Percentiles rank a stretch among this genome's conserved stretches.
Conservation (phyloP, 2,888 invertebrate genomes). For the Teleogryllus oceanicus region DNA sequence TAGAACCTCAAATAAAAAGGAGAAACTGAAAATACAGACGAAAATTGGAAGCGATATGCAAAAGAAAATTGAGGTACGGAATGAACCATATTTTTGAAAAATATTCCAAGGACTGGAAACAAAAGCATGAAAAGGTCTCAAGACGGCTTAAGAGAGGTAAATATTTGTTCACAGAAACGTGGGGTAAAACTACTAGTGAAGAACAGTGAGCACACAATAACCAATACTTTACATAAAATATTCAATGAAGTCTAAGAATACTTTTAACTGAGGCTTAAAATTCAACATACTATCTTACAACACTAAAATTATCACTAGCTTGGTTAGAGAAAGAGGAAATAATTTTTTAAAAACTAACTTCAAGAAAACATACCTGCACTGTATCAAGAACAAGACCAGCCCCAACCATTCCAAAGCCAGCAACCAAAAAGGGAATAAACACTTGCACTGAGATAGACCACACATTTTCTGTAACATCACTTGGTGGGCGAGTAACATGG, state of each 20-base stretch:
- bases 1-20: too few relatives aligned
- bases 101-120: too few relatives aligned
- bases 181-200: neutral
- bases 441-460: slow-evolving; percentile 61
- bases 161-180: too few relatives aligned
- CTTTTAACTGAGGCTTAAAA: neutral
- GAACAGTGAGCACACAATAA: neutral
- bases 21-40: too few relatives aligned
- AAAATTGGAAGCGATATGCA: too few relatives aligned
- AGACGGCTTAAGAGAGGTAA: too few relatives aligned
- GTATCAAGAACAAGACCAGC: slow-evolving; percentile 82
- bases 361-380: slow-evolving; percentile 58
- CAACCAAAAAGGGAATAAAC: slow-evolving; percentile 78
- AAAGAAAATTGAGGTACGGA: too few relatives aligned
- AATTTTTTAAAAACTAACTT: neutral
- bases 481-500: neutral
- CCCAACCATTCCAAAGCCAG: slow-evolving; percentile 87
- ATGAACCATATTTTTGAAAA: too few relatives aligned
- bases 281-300: too few relatives aligned
- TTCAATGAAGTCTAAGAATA: neutral
- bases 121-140: too few relatives aligned
- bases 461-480: slow-evolving; percentile 33
- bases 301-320: neutral
- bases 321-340: neutral
- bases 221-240: neutral